Evolutionary conservation across 2,113 vertebrate genomes (phyloP).

Genomic region (Hypomesus transpacificus): DNA sequence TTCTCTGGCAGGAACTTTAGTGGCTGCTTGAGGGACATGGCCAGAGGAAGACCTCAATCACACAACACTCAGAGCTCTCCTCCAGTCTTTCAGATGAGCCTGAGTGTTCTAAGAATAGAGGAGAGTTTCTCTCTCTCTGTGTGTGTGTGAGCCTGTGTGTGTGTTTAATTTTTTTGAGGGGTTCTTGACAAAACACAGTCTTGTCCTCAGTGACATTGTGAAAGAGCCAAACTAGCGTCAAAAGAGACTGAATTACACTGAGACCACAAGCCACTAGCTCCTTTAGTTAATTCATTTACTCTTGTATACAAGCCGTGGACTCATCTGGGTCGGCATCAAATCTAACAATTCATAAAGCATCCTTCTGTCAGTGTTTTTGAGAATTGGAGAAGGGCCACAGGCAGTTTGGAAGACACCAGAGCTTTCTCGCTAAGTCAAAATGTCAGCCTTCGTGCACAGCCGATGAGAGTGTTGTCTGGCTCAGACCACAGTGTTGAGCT

Average conservation of each 20-base stretch:
- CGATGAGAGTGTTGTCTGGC: not conserved
- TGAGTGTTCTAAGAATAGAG: not conserved
- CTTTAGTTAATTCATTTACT: no score
- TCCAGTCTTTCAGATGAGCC: not conserved
- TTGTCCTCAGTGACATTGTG: no score
- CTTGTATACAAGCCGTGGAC: no score
- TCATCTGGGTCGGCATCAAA: not conserved
- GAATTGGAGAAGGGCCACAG: conserved; percentile 13
- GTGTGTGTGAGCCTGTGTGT: not conserved
- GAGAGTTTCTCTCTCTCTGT: not conserved
- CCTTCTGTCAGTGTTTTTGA: conserved; percentile 4
- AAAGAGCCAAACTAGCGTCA: not conserved
- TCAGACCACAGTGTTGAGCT: conserved; percentile 28
- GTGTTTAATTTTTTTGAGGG: not conserved
- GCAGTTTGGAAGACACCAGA: conserved; percentile 51
- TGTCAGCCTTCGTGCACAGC: conserved; percentile 15
- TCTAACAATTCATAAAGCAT: not conserved
- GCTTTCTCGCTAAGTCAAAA: conserved; percentile 23
- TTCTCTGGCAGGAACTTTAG: not conserved
- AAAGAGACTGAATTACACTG: not conserved
- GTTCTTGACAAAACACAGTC: no score
- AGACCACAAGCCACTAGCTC: no score
- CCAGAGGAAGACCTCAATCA: not conserved
- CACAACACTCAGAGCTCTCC: not conserved
- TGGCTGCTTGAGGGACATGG: not conserved